These are phyloP conservation scores for Jordanella pulchra DNA, from an alignment of 2,797 vertebrate species.

Conservation along the genomic window DNA sequence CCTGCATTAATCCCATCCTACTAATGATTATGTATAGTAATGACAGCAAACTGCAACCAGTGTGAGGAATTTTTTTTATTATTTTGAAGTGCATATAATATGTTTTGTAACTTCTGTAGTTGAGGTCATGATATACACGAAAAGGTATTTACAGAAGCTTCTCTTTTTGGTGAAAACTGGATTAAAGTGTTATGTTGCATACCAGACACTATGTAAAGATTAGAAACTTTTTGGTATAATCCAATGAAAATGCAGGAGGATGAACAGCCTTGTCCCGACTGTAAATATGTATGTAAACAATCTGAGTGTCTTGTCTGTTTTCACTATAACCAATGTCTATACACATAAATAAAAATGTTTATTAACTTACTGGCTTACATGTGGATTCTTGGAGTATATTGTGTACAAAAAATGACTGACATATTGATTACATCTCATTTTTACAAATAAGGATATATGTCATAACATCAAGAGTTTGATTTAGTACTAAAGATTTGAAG, in stretches of 20 bases:
- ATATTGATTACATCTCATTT: background rate
- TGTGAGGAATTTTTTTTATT: slow-evolving; percentile 44
- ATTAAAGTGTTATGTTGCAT: slow-evolving; percentile 56
- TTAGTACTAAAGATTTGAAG: background rate
- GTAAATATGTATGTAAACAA: slow-evolving; percentile 82
- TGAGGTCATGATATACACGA: slow-evolving; percentile 32
- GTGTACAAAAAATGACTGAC: background rate
- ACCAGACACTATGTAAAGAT: slow-evolving; percentile 62
- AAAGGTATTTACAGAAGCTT: slow-evolving; percentile 24
- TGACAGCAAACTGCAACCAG: slow-evolving; percentile 34
- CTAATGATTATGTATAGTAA: slow-evolving; percentile 32
- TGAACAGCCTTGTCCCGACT: slow-evolving; percentile 78
- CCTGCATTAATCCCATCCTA: slow-evolving; percentile 69
- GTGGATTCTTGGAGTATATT: slow-evolving; percentile 26
- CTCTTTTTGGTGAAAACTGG: slow-evolving; percentile 40
- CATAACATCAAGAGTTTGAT: background rate
- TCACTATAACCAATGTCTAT: slow-evolving; percentile 85
- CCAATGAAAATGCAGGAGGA: slow-evolving; percentile 75
- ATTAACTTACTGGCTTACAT: slow-evolving; percentile 73
- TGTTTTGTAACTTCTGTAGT: slow-evolving; percentile 32
- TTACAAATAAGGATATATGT: slow-evolving; percentile 4
- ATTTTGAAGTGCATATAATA: slow-evolving; percentile 36
- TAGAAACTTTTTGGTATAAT: slow-evolving; percentile 50
- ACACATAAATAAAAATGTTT: slow-evolving; percentile 86
- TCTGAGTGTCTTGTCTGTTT: slow-evolving; percentile 82